Evolutionary conservation across 2,888 invertebrate genomes (phyloP), one percentile per base, ranked within the genome.

Genomic region (Drosophila prolongata): DNA sequence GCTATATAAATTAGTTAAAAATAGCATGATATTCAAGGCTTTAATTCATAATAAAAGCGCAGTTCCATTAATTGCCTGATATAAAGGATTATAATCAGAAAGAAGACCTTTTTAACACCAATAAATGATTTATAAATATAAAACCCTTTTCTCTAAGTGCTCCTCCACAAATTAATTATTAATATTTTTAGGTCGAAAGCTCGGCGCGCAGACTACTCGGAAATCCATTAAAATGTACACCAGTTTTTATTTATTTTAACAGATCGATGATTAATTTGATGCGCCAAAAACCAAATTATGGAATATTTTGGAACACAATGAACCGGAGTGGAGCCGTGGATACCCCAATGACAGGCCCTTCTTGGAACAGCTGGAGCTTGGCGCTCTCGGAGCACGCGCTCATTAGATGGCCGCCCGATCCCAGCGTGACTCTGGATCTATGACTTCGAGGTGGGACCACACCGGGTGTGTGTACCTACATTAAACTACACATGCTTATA

Each of bases 171-270:
- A 89, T 87, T 84, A 84, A 87, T 84, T 89, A 84, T 84, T 68
- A 77, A 70, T 66, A 70, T 78, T 76, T 68, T 80, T 37, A 76
- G 75, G 61, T 83, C 64, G 50, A 69, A 73, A 77, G 61, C 68
- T 52, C 4, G 3, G 24, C 3, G 24, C 24, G 24, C 24, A 24
- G 24, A 24, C 24, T 24, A 24, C 24, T 24, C 10, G 38, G 35
- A 75, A 87, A 76, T 38, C 72, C 76, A 89, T 89, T 89, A 80
- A 70, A 74, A 79, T 76, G 65, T 88, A 83, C 80, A 78, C 76
- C 82, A 82, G 84, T 74, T 89, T 85, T 89, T 86, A 89, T 89
- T 89, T 89, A 89, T 86, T 87, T 86, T 89, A 79, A 89, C 78
- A 75, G 71, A 71, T 62, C 62, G 75, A 87, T 85, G 89, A 85